Evolutionary conservation across 2,797 vertebrate species (phyloP).

Genomic region (Sebastes itinus): DNA sequence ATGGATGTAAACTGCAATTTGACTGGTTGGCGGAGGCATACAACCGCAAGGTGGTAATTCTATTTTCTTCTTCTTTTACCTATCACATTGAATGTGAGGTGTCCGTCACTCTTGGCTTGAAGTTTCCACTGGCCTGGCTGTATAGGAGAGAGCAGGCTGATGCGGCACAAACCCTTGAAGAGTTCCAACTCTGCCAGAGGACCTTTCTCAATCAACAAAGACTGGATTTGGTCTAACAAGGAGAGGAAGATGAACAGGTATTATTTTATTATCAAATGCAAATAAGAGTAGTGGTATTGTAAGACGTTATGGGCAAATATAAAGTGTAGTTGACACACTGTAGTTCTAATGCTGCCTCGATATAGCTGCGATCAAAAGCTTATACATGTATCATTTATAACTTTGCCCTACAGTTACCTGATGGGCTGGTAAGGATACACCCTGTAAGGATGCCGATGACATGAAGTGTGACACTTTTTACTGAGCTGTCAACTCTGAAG

Average conservation of each 20-base stretch:
- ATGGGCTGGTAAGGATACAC: constrained; percentile 81
- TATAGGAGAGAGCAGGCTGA: constrained; percentile 78
- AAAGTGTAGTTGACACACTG: not conserved
- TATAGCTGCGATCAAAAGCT: not conserved
- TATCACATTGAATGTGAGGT: constrained; percentile 81
- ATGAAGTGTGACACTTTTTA: constrained; percentile 80
- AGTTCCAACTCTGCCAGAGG: constrained; percentile 70
- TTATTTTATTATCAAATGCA: not conserved
- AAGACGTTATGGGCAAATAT: not conserved
- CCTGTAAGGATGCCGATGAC: constrained; percentile 77
- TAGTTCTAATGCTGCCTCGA: not conserved
- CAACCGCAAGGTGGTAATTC: no score
- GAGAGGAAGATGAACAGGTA: not conserved
- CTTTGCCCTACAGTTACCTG: constrained; percentile 65
- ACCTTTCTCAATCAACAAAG: constrained; percentile 61
- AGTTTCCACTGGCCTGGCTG: constrained; percentile 84
- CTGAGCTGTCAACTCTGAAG: constrained; percentile 85
- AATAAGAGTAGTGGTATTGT: not conserved
- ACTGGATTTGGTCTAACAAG: constrained; percentile 71
- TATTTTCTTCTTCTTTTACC: constrained; percentile 70
- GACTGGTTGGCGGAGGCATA: no score
- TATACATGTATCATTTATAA: no score
- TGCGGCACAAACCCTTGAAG: constrained; percentile 81
- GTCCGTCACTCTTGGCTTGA: constrained; percentile 67
- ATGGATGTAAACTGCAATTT: no score